Percentiles rank a stretch among this genome's conserved stretches.
Conservation (phyloP, 2,888 invertebrate species). For the Pristionchus mayeri region DNA sequence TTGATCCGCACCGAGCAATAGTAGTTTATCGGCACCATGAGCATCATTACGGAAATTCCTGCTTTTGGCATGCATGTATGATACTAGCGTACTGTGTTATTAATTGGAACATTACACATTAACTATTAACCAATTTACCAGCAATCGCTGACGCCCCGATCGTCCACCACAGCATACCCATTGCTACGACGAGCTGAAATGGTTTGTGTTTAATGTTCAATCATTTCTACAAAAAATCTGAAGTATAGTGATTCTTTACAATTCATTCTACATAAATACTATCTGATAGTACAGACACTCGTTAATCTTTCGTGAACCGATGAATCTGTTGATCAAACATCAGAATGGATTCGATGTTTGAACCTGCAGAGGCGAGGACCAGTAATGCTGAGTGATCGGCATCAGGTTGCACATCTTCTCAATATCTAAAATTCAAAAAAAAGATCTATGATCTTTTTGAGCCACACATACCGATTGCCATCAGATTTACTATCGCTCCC, state of each 20-base stretch:
- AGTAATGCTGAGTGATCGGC: conserved; percentile 68
- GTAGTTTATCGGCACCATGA: conserved; percentile 46
- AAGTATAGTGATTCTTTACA: too few species aligned
- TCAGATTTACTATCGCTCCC: conserved; percentile 80
- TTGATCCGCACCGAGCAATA: not conserved
- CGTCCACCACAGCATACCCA: conserved; percentile 65
- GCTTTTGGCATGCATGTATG: not conserved
- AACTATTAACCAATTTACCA: conserved; percentile 40
- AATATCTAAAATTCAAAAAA: conserved; percentile 56
- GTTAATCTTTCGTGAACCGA: too few species aligned
- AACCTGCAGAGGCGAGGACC: conserved; percentile 67
- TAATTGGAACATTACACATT: too few species aligned
- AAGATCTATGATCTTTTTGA: too few species aligned
- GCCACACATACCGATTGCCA: conserved; percentile 79
- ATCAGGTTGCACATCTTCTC: conserved; percentile 64
- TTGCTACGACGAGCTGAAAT: conserved; percentile 64
- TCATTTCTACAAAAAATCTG: too few species aligned
- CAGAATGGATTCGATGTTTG: too few species aligned
- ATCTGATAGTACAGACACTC: too few species aligned
- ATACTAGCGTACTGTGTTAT: too few species aligned
- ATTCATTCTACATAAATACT: too few species aligned
- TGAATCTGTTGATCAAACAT: too few species aligned
- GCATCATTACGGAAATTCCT: conserved; percentile 8
- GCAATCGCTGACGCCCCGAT: conserved; percentile 68
- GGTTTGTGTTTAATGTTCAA: too few species aligned